phyloP scores from a whole-genome alignment of 2,797 vertebrate species.

The Phaenicophaeus curvirostris region DNA sequence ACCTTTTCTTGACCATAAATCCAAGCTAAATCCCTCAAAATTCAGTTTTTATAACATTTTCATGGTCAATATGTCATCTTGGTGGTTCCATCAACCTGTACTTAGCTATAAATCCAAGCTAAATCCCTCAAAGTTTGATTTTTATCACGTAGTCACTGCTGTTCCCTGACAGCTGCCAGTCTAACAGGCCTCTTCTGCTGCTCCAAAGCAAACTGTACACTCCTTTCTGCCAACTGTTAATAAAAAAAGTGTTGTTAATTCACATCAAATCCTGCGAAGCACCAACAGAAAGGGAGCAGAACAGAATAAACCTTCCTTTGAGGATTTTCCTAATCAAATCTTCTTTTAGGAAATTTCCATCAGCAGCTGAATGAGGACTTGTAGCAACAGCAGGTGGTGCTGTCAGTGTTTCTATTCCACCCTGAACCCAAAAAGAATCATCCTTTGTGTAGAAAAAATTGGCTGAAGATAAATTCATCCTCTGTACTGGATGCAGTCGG shows the following conservation, averaged over 20 bases:
- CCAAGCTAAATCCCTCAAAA: no score
- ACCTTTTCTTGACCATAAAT: no score
- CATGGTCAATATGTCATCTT: no score
- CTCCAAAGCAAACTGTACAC: not conserved
- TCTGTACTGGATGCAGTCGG: not conserved
- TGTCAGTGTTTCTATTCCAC: not conserved
- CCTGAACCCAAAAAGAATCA: not conserved
- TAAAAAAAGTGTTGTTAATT: not conserved
- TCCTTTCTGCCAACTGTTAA: not conserved
- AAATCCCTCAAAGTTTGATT: no score
- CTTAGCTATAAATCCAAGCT: no score
- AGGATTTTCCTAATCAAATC: not conserved
- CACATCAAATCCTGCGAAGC: not conserved
- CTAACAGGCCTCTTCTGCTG: not conserved
- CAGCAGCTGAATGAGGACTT: not conserved
- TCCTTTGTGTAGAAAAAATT: not conserved
- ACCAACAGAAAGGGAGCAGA: not conserved
- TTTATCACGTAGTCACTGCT: no score
- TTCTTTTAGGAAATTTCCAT: not conserved
- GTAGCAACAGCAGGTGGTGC: slow-evolving; percentile 29
- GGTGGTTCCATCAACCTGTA: no score
- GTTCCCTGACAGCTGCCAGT: no score
- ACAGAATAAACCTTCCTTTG: not conserved
- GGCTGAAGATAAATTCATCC: not conserved
- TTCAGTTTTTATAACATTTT: no score